A percentile compares a stretch with the other conserved stretches of the same genome.
Evolutionary conservation across 2,888 invertebrate species (phyloP).

Genomic region (Rotaria magnacalcarata): DNA sequence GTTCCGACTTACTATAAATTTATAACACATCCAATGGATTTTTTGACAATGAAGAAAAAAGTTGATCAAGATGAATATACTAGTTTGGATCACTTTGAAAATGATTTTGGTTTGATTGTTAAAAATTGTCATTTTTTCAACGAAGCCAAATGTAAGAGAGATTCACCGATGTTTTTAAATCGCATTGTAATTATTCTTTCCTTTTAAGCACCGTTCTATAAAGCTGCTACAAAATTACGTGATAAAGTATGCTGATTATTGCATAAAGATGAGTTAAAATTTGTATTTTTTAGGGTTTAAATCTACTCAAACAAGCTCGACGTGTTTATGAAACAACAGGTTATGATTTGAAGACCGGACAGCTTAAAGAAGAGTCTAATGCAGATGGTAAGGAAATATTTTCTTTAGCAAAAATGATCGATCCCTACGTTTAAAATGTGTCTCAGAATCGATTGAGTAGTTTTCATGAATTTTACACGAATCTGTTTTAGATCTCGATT

Average conservation of each 20-base stretch:
- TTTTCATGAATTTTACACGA: background rate
- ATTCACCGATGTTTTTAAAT: background rate
- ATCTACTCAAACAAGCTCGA: conserved; percentile 19
- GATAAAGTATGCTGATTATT: conserved; percentile 4
- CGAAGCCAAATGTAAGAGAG: conserved; percentile 67
- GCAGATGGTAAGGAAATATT: background rate
- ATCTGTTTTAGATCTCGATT: background rate
- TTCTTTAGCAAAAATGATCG: background rate
- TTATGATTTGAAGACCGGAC: background rate
- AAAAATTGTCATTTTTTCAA: conserved; percentile 91
- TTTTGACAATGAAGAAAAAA: conserved; percentile 74
- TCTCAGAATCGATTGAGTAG: no score
- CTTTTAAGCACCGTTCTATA: background rate
- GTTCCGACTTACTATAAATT: conserved; percentile 47
- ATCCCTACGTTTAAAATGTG: no score
- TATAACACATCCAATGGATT: conserved; percentile 50
- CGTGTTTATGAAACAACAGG: background rate
- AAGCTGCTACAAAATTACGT: conserved; percentile 36
- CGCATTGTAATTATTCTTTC: background rate
- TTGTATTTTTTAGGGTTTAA: background rate
- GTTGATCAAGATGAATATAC: conserved; percentile 60
- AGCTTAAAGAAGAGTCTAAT: background rate
- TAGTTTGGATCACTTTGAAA: conserved; percentile 73
- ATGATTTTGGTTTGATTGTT: conserved; percentile 90
- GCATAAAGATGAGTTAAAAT: background rate